Base-by-base conservation (phyloP, 2,113 vertebrate genomes). In the Marmota flaviventris region DNA sequence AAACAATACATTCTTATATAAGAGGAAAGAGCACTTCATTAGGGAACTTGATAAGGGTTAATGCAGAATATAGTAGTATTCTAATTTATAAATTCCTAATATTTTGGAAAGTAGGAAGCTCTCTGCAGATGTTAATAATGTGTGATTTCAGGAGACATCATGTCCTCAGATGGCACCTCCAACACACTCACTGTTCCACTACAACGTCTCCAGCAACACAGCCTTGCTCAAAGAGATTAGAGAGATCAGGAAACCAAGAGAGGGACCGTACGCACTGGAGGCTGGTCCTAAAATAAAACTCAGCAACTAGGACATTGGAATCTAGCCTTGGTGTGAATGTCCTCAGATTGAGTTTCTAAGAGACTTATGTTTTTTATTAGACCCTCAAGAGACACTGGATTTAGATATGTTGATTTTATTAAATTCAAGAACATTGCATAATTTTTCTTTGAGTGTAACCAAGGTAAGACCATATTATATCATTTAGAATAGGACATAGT, bases 401-500 rank as follows among this genome's bases (percentile, higher is more conserved):
- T 86, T 75, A 85, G 48, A 24, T 81, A 72, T 97, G 77, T 93
- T 61, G 34, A 56, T 93, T 89, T 72, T 58, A 73, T 51, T 93
- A 94, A 77, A 70, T 69, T 92, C 39, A 90, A 77, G 69, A 93
- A 65, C 24, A 75, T 39, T 58, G 13, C 29, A 17, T 48, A 29
- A 84, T 85, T 96, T 75, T 69, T 29, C 27, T 85, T 87, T 92
- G 16, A 92, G 51, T 78, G 14, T 70, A 93, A 93, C 32, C 84
- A 89, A 85, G 39, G 65, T 5, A 53, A 73, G 69, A 70, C 51
- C 75, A 82, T 58, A 93, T 72, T 45, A 7, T 34, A 79, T 73
- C 53, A 69, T 53, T 58, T 58, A 75, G 32, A 85, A 69, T 70
- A 32, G 25, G 39, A 83, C 78, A 85, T 25, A 83, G 61, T 45